These are phyloP conservation scores for Dolichallabes microphthalmus DNA, from an alignment of 2,113 vertebrate genomes.

Conservation along the genomic window DNA sequence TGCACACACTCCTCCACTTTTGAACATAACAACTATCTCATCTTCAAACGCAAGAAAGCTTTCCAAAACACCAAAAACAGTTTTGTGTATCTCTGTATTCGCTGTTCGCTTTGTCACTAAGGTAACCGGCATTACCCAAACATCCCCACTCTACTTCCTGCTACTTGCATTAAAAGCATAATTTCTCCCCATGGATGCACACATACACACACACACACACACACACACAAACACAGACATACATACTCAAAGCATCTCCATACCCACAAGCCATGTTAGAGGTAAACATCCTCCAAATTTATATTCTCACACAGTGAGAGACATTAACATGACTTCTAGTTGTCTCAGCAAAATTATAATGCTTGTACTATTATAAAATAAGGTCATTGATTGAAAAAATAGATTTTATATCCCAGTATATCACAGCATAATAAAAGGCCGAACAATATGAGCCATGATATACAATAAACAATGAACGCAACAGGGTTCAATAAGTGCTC, in stretches of 20 bases:
- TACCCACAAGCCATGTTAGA: constrained; percentile 52
- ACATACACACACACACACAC: constrained; percentile 19
- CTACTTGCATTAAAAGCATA: constrained; percentile 64
- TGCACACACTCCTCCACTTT: constrained; percentile 55
- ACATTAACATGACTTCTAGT: neutral
- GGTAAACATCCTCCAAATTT: constrained; percentile 64
- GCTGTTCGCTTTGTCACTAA: constrained; percentile 67
- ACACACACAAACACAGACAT: constrained; percentile 27
- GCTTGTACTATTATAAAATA: constrained; percentile 24
- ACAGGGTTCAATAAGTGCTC: neutral
- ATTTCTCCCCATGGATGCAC: constrained; percentile 45
- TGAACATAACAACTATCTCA: constrained; percentile 48
- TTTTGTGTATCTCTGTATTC: constrained; percentile 62
- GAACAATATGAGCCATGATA: neutral
- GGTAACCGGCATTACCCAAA: constrained; percentile 72
- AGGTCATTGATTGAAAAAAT: neutral
- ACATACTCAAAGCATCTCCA: constrained; percentile 45
- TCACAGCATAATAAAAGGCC: neutral
- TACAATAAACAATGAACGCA: neutral
- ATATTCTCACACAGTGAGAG: constrained; percentile 51
- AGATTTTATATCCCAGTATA: neutral
- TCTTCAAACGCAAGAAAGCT: constrained; percentile 27
- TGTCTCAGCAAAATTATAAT: neutral
- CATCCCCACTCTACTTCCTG: constrained; percentile 58
- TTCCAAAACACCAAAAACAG: constrained; percentile 58